phyloP scores from a whole-genome alignment of 2,888 invertebrate species.

The Mylabris sibirica region DNA sequence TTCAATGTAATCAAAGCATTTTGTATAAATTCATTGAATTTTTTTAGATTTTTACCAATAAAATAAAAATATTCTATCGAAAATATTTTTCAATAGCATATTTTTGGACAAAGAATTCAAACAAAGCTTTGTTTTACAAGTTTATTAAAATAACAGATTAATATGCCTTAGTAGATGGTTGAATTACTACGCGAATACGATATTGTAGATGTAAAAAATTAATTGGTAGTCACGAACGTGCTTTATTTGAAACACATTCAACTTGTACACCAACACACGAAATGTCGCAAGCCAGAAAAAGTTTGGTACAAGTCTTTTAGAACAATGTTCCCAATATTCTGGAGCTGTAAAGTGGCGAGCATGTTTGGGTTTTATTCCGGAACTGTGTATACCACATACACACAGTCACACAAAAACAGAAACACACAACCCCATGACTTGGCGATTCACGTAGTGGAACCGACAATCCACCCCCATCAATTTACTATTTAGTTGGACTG shows the following conservation, averaged over 20 bases:
- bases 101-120: not conserved
- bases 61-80: not conserved
- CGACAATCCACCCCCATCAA: slow-evolving; percentile 24
- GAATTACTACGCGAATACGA: not conserved
- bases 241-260: not conserved
- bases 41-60: not conserved
- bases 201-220: slow-evolving; percentile 8
- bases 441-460: slow-evolving; percentile 30
- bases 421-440: slow-evolving; percentile 25
- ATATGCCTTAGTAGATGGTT: not conserved
- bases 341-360: slow-evolving; percentile 24
- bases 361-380: slow-evolving; percentile 37
- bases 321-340: slow-evolving; percentile 26
- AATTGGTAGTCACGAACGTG: slow-evolving; percentile 15
- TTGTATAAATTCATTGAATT: not conserved
- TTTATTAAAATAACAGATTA: slow-evolving; percentile 7
- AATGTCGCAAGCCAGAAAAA: slow-evolving; percentile 6
- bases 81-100: not conserved
- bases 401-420: slow-evolving; percentile 26
- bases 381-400: slow-evolving; percentile 35
- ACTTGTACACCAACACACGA: not conserved
- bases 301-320: slow-evolving; percentile 16
- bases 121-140: not conserved
- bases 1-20: not conserved
- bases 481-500: slow-evolving; percentile 9